Base-by-base conservation (phyloP, 2,113 vertebrate genomes). In the Leuciscus idus region DNA sequence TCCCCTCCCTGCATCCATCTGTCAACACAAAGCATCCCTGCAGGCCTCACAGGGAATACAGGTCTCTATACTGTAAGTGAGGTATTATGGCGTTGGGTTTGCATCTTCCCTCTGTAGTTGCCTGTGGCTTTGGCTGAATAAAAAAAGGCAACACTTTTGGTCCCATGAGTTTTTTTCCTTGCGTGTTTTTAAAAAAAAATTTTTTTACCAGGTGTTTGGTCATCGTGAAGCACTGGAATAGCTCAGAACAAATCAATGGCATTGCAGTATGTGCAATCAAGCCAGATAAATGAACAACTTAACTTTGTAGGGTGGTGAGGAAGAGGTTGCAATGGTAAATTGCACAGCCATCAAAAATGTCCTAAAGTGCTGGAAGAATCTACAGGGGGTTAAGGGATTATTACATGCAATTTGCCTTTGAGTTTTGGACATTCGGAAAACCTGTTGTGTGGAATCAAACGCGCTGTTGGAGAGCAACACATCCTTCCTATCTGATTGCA, bases 361-460 rank as follows among this genome's bases (percentile, higher is more conserved):
- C 33, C 80, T 64, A 46, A 87, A 74, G 68, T 68, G 57, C 70
- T 66, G 9, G 59, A 23, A 76, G 59, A 75, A 77, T 68, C 39
- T 17, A 86, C 66, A 75, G 86, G 33, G 33, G 81, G 61, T 85
- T 88, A 88, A 76, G 64, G 61, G 89, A 84, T 43, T 77, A 93
- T 93, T 92, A 85, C 83, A 89, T 62, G 82, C 90, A 64, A 92
- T 93, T 90, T 92, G 92, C 91, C 81, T 26, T 72, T 28, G 46
- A 82, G 73, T 79, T 76, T 57, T 50, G 59, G 88, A 55, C n/a
- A 9, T 28, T 43, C 28, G 80, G 80, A 70, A 66, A 48, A 33
- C 87, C 83, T 88, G 55, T 46, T 28, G 62, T 72, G 79, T 33
- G 72, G 74, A 83, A 85, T 85, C 68, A 81, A 74, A 81, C 1